phyloP scores from a whole-genome alignment of 2,888 invertebrate genomes.

The Philaethria dido region DNA sequence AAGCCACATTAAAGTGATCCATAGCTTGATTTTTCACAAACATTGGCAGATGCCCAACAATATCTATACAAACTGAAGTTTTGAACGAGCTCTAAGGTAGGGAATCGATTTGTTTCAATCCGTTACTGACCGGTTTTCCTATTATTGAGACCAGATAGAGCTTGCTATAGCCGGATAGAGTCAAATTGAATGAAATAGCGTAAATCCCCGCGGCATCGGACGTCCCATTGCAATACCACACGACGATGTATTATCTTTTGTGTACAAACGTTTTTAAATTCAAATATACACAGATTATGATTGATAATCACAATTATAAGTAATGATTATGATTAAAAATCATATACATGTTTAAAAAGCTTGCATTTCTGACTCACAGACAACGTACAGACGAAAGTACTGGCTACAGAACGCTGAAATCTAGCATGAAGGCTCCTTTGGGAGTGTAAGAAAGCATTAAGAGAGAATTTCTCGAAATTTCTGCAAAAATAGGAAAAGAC shows the following conservation, averaged over 20 bases:
- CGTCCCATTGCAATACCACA: slow-evolving; percentile 40
- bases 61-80: slow-evolving; percentile 39
- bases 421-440: too few relatives aligned
- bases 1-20: slow-evolving; percentile 41
- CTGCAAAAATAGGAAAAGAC: too few relatives aligned
- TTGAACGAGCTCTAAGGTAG: slow-evolving; percentile 39
- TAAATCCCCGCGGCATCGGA: slow-evolving; percentile 43
- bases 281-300: too few relatives aligned
- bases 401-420: too few relatives aligned
- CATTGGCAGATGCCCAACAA: slow-evolving; percentile 40
- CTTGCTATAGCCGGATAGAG: slow-evolving; percentile 35
- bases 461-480: too few relatives aligned
- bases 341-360: too few relatives aligned
- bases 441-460: too few relatives aligned
- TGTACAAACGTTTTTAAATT: too few relatives aligned
- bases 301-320: too few relatives aligned
- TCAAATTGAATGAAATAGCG: slow-evolving; percentile 45
- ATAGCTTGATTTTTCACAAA: slow-evolving; percentile 41
- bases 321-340: too few relatives aligned
- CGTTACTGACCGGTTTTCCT: slow-evolving; percentile 45
- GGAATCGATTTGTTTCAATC: slow-evolving; percentile 45
- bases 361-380: too few relatives aligned
- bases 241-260: slow-evolving; percentile 34
- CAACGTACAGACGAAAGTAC: too few relatives aligned
- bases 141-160: slow-evolving; percentile 41